A percentile compares a stretch with the other conserved stretches of the same genome.
Evolutionary conservation across 23 tunicate species (phyloP).

Genomic region (Botrylloides violaceus): DNA sequence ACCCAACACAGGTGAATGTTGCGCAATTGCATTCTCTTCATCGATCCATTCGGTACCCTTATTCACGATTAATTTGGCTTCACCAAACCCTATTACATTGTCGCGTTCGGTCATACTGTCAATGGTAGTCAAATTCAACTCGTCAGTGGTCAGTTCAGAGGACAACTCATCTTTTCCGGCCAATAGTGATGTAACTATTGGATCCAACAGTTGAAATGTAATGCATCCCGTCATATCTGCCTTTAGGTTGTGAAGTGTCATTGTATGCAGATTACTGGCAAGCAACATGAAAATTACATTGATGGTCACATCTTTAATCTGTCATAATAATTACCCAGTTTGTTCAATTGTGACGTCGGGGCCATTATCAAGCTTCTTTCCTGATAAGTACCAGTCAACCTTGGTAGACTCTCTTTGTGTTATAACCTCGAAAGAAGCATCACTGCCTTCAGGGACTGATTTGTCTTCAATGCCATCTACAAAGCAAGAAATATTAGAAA

Average conservation of each 20-base stretch:
- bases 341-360: neutral
- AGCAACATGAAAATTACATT: neutral
- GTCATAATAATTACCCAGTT: neutral
- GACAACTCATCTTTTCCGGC: neutral
- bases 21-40: conserved; percentile 23
- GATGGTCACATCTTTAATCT: neutral
- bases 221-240: neutral
- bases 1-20: neutral
- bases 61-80: conserved; percentile 5
- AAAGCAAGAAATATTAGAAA: conserved; percentile 3
- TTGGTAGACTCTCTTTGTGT: conserved; percentile 37
- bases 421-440: conserved; percentile 36
- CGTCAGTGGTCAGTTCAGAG: neutral
- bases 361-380: conserved; percentile 12
- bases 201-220: neutral
- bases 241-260: conserved; percentile 10
- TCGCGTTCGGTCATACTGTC: neutral
- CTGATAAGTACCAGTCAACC: conserved; percentile 40
- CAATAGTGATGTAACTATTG: neutral
- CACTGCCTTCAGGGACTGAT: conserved; percentile 34
- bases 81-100: conserved; percentile 8
- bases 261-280: conserved; percentile 13
- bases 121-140: too few relatives aligned
- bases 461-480: conserved; percentile 44
- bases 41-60: neutral